A percentile compares a stretch with the other conserved stretches of the same genome.
These are phyloP conservation scores for Ifrita kowaldi DNA, from an alignment of 2,113 vertebrate species.

Conservation along the genomic window DNA sequence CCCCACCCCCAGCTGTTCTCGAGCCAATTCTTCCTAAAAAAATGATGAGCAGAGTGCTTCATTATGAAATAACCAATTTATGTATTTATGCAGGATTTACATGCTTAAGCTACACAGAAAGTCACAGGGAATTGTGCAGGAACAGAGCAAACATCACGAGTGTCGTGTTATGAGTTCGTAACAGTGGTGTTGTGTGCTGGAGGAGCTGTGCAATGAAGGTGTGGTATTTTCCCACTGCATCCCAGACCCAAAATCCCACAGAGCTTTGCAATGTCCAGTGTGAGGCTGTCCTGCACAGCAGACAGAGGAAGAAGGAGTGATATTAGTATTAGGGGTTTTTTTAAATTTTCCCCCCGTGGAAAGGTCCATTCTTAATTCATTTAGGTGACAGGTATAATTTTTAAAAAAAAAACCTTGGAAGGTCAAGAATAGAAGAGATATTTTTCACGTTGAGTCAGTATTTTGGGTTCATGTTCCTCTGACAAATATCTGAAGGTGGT, in stretches of 20 bases:
- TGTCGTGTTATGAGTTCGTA: not conserved
- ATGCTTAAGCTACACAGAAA: not conserved
- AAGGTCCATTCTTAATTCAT: not conserved
- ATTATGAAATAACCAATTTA: not conserved
- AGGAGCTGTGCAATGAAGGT: not conserved
- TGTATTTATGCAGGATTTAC: not conserved
- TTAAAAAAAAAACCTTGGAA: not conserved
- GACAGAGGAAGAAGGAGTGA: not conserved
- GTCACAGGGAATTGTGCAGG: not conserved
- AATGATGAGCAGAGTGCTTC: not conserved
- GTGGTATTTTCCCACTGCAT: not conserved
- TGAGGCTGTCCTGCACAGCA: rapidly evolving
- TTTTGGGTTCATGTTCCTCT: not conserved
- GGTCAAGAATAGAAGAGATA: not conserved
- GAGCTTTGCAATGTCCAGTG: not conserved
- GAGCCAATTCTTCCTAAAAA: not conserved
- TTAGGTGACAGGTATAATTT: not conserved
- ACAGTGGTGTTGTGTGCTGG: rapidly evolving
- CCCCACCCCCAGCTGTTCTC: not conserved
- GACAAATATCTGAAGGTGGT: not conserved
- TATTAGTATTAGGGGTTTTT: not conserved
- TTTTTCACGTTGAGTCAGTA: not conserved
- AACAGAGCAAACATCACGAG: not conserved
- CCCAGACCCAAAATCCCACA: not conserved
- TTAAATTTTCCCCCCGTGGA: not conserved